These are phyloP conservation scores for Agelas oroides DNA, from an alignment of 37 sponge, comb jelly and placozoan species.

Conservation along the genomic window DNA sequence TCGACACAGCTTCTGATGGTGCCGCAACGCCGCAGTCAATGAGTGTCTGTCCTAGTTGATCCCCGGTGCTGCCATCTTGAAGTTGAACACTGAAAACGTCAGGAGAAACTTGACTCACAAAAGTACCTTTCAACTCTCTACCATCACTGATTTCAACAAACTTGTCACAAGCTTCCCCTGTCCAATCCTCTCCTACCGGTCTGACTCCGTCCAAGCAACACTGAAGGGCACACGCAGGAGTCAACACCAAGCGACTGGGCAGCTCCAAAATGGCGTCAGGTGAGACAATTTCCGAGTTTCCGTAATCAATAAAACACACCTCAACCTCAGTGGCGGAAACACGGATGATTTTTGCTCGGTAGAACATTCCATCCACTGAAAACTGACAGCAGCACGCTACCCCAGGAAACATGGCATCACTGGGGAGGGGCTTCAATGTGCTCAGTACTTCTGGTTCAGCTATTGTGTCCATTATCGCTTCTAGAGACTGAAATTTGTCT, in stretches of 20 bases:
- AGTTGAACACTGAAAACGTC: conserved; percentile 37
- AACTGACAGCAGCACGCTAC: conserved; percentile 57
- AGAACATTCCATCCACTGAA: conserved; percentile 48
- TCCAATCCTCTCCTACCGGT: conserved; percentile 38
- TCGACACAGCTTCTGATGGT: not conserved
- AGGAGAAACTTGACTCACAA: conserved; percentile 13
- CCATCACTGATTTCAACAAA: not conserved
- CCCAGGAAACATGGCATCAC: conserved; percentile 20
- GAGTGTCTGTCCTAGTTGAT: not conserved
- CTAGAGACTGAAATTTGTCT: not conserved
- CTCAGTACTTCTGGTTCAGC: not conserved
- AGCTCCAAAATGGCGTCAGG: conserved; percentile 20
- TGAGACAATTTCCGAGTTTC: conserved; percentile 45
- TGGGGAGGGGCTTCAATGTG: conserved; percentile 22
- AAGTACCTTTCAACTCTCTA: conserved; percentile 9
- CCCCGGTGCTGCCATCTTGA: not conserved
- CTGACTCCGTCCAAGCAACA: conserved; percentile 60
- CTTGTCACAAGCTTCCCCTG: conserved; percentile 3
- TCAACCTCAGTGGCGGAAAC: conserved; percentile 13
- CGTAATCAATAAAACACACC: conserved; percentile 83
- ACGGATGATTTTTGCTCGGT: conserved; percentile 49
- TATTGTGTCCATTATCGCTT: conserved; percentile 20
- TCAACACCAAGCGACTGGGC: not conserved
- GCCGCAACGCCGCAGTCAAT: not conserved
- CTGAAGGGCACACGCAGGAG: conserved; percentile 56